Evolutionary conservation across 2,113 vertebrate species (phyloP).

Genomic region (Labrus mixtus): DNA sequence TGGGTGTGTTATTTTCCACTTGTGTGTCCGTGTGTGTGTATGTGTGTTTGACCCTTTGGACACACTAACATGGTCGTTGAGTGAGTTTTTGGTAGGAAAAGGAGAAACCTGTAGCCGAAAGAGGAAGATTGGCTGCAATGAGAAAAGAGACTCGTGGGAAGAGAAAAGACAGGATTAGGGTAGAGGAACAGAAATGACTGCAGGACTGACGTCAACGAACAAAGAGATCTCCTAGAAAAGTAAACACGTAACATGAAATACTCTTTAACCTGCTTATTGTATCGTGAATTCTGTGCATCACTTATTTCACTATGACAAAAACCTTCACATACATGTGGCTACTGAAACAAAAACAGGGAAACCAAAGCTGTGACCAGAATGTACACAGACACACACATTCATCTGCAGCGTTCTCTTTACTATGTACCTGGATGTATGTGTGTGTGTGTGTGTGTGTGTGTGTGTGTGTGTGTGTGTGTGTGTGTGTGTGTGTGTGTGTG

Average conservation of each 20-base stretch:
- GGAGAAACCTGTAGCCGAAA: constrained; percentile 35
- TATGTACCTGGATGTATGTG: too few relatives aligned
- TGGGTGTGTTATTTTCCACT: constrained; percentile 51
- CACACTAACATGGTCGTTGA: constrained; percentile 31
- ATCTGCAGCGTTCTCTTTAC: too few relatives aligned
- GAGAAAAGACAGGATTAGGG: constrained; percentile 21
- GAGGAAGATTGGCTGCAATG: constrained; percentile 43
- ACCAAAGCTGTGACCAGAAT: neutral
- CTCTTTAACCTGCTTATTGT: constrained; percentile 1
- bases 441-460: too few relatives aligned
- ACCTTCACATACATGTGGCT: too few relatives aligned
- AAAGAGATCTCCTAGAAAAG: neutral
- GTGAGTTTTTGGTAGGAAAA: constrained; percentile 40
- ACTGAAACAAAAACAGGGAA: neutral
- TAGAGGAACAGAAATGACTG: constrained; percentile 19
- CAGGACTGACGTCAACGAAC: constrained; percentile 6
- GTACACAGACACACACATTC: too few relatives aligned
- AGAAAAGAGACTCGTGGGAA: constrained; percentile 43
- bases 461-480: neutral
- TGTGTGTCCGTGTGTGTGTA: constrained; percentile 33
- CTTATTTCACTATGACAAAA: too few relatives aligned
- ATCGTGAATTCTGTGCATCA: neutral
- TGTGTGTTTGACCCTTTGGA: constrained; percentile 66
- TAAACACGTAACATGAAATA: constrained; percentile 23
- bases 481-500: neutral